Evolutionary conservation across 2,113 vertebrate genomes (phyloP), one percentile per base, ranked within the genome.

Genomic region (Macroglossus sobrinus): DNA sequence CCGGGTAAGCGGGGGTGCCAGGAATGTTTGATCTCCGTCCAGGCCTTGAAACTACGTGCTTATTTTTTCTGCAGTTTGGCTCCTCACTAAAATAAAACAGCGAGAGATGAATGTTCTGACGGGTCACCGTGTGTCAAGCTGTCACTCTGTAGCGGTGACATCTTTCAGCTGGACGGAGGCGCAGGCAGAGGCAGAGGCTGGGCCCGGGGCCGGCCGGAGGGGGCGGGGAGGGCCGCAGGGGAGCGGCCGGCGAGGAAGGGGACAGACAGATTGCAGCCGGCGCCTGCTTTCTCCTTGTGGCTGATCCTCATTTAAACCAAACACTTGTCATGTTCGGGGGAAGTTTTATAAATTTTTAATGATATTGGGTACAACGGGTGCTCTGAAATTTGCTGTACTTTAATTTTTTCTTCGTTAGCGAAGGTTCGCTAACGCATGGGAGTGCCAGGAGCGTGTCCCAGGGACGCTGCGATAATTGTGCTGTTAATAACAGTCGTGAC

Each of bases 331-430:
- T 98, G 98, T 98, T 98, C 98, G 98, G 98, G 98, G 98, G 99
- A 99, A 99, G 99, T 99, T 99, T 98, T 99, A 99, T 99, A 99
- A 99, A 99, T 99, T 99, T 99, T 99, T 99, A 99, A 99, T 99
- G 99, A 99, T 99, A 99, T 99, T 98, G 99, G 99, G 99, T 99
- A 99, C 99, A 99, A 99, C 98, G 98, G 98, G 98, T 98, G 99
- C 99, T 99, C 99, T 99, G 99, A 99, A 99, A 99, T 99, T 99
- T 99, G 99, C 99, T 99, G 99, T 99, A 99, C 98, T 99, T 99
- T 99, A 99, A 99, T 99, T 99, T 99, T 99, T 99, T 99, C 99
- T 99, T 99, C 98, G 99, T 99, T 99, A 99, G 99, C 99, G 98
- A 98, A 98, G 98, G 98, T 99, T 99, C 97, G 98, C 99, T 99